Evolutionary conservation across 2,888 invertebrate species (phyloP), one percentile per base, ranked within the genome.

Genomic region (Polyploca ridens): DNA sequence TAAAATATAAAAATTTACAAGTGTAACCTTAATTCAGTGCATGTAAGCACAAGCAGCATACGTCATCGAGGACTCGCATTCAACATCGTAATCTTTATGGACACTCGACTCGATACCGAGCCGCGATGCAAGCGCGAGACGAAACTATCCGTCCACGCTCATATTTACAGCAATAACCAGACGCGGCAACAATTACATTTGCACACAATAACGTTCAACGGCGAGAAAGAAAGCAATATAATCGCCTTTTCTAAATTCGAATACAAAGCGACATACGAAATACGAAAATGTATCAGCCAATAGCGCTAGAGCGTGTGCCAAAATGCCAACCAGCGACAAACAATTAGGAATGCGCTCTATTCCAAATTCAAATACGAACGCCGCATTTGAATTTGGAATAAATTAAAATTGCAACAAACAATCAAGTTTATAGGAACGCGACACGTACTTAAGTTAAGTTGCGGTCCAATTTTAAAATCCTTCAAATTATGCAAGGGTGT

Each of bases 261-360:
- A 91, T 89, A 90, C 91, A 89, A 92, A 90, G 90, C 87, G 84
- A 82, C 84, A 84, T 88, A 86, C 85, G 86, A 91, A 89, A 89
- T 87, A 87, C 90, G 88, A 90, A 91, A 91, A 89, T 84, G 88
- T 85, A 89, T 85, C 87, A 72, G 83, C 87, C 87, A 87, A 90
- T 90, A 84, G 89, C 83, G 83, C 86, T 86, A 89, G 85, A 90
- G 84, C 85, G 87, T 89, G 87, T 89, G 89, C 90, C 93, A 91
- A 90, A 90, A 90, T 88, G 86, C 87, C 89, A 89, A 74, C 82
- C 81, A 72, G 83, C 84, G 87, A 85, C 86, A 85, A 89, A 90
- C 91, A 91, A 91, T 90, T 89, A 90, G 87, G 89, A 90, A 92
- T 91, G 90, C 79, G 85, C 81, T 87, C 88, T 90, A 90, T 90